Evolutionary conservation across 2,797 vertebrate species (phyloP).

Genomic region (Enteromius anoplus): DNA sequence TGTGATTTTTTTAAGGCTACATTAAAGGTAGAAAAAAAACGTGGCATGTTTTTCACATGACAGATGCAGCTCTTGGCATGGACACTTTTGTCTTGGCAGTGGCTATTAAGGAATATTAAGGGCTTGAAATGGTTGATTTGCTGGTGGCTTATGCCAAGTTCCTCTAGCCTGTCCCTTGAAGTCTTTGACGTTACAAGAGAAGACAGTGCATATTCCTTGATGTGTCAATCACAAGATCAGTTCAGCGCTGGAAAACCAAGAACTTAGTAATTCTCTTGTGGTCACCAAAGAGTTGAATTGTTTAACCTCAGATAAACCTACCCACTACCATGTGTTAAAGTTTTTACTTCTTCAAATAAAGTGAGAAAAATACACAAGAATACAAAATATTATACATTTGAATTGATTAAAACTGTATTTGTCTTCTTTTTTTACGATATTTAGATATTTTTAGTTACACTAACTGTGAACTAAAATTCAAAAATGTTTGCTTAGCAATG

Average conservation of each 20-base stretch:
- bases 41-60: slow-evolving; percentile 80
- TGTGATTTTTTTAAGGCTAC: slow-evolving; percentile 71
- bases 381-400: not conserved
- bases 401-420: not conserved
- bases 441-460: not conserved
- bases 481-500: not conserved
- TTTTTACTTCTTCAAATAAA: not conserved
- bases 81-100: slow-evolving; percentile 73
- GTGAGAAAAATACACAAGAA: not conserved
- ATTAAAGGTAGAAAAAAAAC: slow-evolving; percentile 75
- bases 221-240: slow-evolving; percentile 49
- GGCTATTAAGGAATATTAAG: slow-evolving; percentile 75
- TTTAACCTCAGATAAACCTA: slow-evolving; percentile 8
- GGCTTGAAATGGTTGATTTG: slow-evolving; percentile 69
- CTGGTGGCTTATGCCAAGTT: slow-evolving; percentile 65
- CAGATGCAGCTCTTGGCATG: slow-evolving; percentile 83
- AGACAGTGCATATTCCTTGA: slow-evolving; percentile 34
- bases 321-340: not conserved
- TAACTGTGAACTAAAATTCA: not conserved
- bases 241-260: slow-evolving; percentile 28
- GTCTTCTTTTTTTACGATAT: not conserved
- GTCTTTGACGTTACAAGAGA: slow-evolving; percentile 38
- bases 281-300: slow-evolving; percentile 2
- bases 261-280: slow-evolving; percentile 7
- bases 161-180: slow-evolving; percentile 54